A percentile compares a stretch with the other conserved stretches of the same genome.
Evolutionary conservation across 1,140 invertebrate genomes (phyloP).

Genomic region (Phortica variegata): DNA sequence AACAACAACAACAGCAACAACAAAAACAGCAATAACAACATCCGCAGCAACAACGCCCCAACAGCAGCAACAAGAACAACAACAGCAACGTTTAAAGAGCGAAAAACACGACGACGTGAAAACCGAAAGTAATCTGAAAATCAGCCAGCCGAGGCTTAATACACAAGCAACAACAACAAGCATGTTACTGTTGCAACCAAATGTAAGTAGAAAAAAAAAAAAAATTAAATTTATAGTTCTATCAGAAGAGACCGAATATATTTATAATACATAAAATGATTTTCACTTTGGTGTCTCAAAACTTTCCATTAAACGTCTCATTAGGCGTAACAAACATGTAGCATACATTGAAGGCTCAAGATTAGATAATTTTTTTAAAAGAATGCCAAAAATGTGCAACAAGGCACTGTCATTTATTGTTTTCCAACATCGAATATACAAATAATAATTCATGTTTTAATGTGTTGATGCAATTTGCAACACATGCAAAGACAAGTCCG

Average conservation of each 20-base stretch:
- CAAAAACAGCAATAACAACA: slow-evolving; percentile 2
- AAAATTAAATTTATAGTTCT: neutral
- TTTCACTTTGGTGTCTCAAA: too few relatives aligned
- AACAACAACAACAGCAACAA: slow-evolving; percentile 15
- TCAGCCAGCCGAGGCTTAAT: slow-evolving; percentile 41
- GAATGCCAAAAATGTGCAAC: neutral
- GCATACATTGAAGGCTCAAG: neutral
- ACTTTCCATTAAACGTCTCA: neutral
- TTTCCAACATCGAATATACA: too few relatives aligned
- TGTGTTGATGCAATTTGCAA: slow-evolving; percentile 8
- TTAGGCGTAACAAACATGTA: neutral
- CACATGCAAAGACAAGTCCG: slow-evolving; percentile 1
- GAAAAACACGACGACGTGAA: slow-evolving; percentile 18
- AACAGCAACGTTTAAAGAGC: slow-evolving; percentile 9
- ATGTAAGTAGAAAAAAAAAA: slow-evolving; percentile 38
- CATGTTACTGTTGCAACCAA: slow-evolving; percentile 57
- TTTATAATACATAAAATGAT: neutral
- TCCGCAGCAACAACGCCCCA: slow-evolving; percentile 12
- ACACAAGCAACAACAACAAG: slow-evolving; percentile 48
- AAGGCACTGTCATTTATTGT: neutral
- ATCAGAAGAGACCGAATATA: neutral
- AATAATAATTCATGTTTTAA: neutral
- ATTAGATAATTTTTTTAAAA: neutral
- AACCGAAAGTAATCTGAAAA: slow-evolving; percentile 23
- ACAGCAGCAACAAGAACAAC: slow-evolving; percentile 10